Base-by-base conservation (phyloP, 2,888 invertebrate genomes). In the Mimumesa dahlbomi region DNA sequence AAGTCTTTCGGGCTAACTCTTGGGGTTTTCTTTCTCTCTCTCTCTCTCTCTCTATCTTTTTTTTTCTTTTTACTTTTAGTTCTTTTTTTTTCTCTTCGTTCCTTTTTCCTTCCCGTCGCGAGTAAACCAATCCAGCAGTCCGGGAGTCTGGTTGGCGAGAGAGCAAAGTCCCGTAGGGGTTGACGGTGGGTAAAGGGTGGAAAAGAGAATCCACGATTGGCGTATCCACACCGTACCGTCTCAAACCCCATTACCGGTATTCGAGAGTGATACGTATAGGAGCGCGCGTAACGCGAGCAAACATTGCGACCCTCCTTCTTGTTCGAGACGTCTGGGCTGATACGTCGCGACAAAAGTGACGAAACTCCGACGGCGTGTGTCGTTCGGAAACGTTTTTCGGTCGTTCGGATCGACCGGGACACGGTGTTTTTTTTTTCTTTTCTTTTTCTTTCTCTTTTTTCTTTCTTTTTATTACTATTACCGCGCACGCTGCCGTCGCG, bases 171-270 rank as follows among this genome's bases (percentile, higher is more conserved):
- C 70, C 72, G 61, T 14, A 65, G 68, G 81, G 79, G 71, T 68
- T 64, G 70, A 70, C 54, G 61, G 11, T 67, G 29, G 62, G 61
- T 49, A 71, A 81, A 73, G 73, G 73, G 73, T 62, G 63, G 69
- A 73, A 68, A 69, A 61, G 77, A 58, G 71, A 72, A 70, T 68
- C 64, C 62, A 43, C 74, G 74, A 80, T 81, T 62, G 79, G 45
- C 64, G 52, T 25, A 48, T 42, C 59, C 56, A 40, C 62, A 46
- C 40, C 52, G 43, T 40, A 50, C 53, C 59, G 69, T 53, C 69
- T 59, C 75, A 52, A 54, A 73, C 64, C 54, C 69, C 70, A 74
- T 79, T 76, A 79, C 50, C 69, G 57, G 45, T 64, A 57, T 74
- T 65, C 64, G 64, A 59, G 62, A 29, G 54, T 46, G 71, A 76